phyloP scores from a whole-genome alignment of 2,113 vertebrate genomes.

The Leuciscus idus region DNA sequence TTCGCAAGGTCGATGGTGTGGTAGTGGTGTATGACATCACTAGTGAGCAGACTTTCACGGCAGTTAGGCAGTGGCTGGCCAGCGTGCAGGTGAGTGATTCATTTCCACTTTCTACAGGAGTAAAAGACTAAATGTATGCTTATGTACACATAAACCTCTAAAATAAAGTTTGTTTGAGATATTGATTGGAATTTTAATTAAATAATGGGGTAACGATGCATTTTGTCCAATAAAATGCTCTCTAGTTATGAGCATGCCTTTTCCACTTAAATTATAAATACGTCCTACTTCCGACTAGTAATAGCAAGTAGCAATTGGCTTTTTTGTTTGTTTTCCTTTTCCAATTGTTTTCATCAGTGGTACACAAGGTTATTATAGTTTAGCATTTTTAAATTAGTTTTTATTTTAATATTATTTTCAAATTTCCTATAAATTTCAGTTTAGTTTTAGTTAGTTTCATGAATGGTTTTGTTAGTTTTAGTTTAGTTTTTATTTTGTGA shows the following conservation, averaged over 20 bases:
- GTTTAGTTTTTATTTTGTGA: too few species aligned
- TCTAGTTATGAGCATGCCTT: background rate
- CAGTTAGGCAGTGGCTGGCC: constrained; percentile 87
- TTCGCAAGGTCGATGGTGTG: constrained; percentile 90
- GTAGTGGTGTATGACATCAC: constrained; percentile 92
- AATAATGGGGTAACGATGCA: background rate
- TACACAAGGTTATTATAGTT: background rate
- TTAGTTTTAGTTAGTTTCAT: too few species aligned
- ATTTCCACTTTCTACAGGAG: background rate
- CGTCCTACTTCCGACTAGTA: background rate
- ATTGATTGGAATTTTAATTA: background rate
- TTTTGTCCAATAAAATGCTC: background rate
- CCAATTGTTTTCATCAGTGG: background rate
- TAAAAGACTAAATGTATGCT: background rate
- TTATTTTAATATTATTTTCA: too few species aligned
- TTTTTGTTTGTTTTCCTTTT: background rate
- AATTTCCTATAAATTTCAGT: too few species aligned
- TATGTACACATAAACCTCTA: background rate
- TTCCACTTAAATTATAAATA: background rate
- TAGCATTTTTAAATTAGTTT: too few species aligned
- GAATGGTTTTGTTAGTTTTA: too few species aligned
- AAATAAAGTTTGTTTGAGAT: background rate
- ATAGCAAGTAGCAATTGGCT: background rate
- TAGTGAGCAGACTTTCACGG: constrained; percentile 81
- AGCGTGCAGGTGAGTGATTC: constrained; percentile 83